Percentiles rank a stretch among this genome's conserved stretches.
Evolutionary conservation across 2,888 invertebrate species (phyloP).

Genomic region (Embidobia sp.): DNA sequence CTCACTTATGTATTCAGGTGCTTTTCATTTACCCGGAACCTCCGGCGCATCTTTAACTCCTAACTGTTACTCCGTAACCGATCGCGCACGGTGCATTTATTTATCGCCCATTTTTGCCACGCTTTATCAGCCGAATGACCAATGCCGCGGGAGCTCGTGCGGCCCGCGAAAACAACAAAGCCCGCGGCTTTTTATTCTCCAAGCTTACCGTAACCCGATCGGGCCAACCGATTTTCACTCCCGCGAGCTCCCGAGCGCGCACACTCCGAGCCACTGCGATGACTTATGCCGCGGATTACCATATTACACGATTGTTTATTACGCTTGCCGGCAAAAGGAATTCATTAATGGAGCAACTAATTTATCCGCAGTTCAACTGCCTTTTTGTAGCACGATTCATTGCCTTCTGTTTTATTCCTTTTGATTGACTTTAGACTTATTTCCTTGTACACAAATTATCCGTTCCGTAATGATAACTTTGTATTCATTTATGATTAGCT

Average conservation of each 20-base stretch:
- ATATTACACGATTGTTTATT: slow-evolving; percentile 22
- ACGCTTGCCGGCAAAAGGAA: background rate
- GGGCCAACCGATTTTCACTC: background rate
- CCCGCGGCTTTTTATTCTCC: slow-evolving; percentile 4
- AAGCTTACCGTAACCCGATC: slow-evolving; percentile 33
- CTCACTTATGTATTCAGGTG: slow-evolving; percentile 50
- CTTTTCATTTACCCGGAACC: slow-evolving; percentile 57
- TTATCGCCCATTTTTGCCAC: slow-evolving; percentile 20
- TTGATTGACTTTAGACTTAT: too few species aligned
- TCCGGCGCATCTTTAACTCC: slow-evolving; percentile 34
- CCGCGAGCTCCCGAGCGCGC: slow-evolving; percentile 13
- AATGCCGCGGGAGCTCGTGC: too few species aligned
- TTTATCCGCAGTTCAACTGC: background rate
- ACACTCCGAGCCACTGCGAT: slow-evolving; percentile 13
- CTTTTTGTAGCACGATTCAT: background rate
- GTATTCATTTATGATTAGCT: too few species aligned
- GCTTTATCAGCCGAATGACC: too few species aligned
- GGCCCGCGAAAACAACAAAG: too few species aligned
- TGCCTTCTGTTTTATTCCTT: too few species aligned
- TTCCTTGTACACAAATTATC: too few species aligned
- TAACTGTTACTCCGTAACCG: slow-evolving; percentile 35
- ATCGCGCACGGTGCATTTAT: slow-evolving; percentile 28
- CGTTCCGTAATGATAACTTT: too few species aligned
- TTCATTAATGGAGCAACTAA: slow-evolving; percentile 9
- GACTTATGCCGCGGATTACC: slow-evolving; percentile 38